These are phyloP conservation scores for Ctenoplectra terminalis DNA, from an alignment of 1,140 invertebrate species.

Conservation along the genomic window DNA sequence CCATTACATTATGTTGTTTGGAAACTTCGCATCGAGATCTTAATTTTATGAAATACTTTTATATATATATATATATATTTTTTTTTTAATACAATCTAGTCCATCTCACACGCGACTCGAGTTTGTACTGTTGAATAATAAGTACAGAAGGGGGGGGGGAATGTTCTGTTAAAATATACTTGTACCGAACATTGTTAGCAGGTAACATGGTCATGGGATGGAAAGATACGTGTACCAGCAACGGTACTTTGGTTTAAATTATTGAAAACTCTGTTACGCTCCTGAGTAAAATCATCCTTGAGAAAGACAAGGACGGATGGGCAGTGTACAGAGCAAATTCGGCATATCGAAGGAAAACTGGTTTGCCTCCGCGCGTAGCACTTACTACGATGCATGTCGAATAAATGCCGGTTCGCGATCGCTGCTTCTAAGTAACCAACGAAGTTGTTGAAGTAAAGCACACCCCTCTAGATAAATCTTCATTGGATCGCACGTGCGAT, in stretches of 20 bases:
- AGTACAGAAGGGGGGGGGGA: neutral
- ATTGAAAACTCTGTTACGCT: conserved; percentile 21
- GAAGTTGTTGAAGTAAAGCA: conserved; percentile 4
- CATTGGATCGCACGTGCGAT: neutral
- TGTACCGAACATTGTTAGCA: neutral
- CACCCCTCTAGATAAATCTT: neutral
- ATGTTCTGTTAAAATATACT: too few species aligned
- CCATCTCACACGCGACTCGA: too few species aligned
- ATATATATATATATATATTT: neutral
- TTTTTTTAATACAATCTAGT: neutral
- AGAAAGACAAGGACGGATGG: conserved; percentile 40
- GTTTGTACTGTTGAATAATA: too few species aligned
- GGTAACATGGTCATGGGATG: neutral
- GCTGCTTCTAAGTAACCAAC: neutral
- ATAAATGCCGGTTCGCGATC: neutral
- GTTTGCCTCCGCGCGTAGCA: conserved; percentile 36
- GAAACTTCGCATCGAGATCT: neutral
- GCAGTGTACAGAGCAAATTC: conserved; percentile 42
- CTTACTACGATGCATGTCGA: conserved; percentile 28
- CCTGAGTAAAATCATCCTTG: conserved; percentile 40
- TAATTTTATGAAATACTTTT: neutral
- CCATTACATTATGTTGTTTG: neutral
- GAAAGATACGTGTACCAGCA: neutral
- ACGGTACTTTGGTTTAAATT: neutral
- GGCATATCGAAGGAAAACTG: conserved; percentile 54